Percentiles rank a stretch among this genome's conserved stretches.
phyloP scores from a whole-genome alignment of 2,888 invertebrate species.

The Synanthedon myopaeformis region DNA sequence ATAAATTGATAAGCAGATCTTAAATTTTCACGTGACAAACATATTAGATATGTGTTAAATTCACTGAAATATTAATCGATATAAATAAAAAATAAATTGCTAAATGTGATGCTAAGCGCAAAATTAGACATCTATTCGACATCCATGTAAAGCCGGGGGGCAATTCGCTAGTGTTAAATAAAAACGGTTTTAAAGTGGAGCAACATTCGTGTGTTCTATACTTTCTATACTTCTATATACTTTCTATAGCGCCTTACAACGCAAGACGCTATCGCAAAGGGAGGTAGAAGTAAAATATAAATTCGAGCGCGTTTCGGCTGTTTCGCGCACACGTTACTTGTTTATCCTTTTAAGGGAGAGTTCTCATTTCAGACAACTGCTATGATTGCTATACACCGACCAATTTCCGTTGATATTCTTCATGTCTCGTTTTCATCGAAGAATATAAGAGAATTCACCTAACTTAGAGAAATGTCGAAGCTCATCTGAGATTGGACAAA shows the following conservation, averaged over 20 bases:
- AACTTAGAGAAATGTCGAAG: conserved; percentile 17
- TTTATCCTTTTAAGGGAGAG: conserved; percentile 66
- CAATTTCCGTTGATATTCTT: conserved; percentile 26
- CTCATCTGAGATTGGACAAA: conserved; percentile 27
- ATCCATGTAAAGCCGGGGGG: too few species aligned
- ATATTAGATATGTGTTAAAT: too few species aligned
- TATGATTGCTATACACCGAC: conserved; percentile 61
- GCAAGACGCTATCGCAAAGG: conserved; percentile 31
- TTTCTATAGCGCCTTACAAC: conserved; percentile 10
- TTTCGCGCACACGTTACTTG: conserved; percentile 68
- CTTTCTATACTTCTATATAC: too few species aligned
- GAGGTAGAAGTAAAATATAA: conserved; percentile 59
- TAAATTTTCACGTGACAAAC: too few species aligned
- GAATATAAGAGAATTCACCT: conserved; percentile 8
- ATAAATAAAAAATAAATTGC: too few species aligned
- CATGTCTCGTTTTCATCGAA: conserved; percentile 10
- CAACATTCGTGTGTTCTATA: conserved; percentile 10
- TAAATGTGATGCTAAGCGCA: too few species aligned
- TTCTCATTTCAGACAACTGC: conserved; percentile 65
- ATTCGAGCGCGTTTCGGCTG: conserved; percentile 55
- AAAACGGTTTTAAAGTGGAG: conserved; percentile 17
- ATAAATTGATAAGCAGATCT: too few species aligned
- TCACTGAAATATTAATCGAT: too few species aligned
- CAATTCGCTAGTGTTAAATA: too few species aligned
- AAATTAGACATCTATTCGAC: too few species aligned